Percentiles rank a stretch among this genome's conserved stretches.
These are phyloP conservation scores for Tapirus terrestris DNA, from an alignment of 2,113 vertebrate genomes.

Conservation along the genomic window DNA sequence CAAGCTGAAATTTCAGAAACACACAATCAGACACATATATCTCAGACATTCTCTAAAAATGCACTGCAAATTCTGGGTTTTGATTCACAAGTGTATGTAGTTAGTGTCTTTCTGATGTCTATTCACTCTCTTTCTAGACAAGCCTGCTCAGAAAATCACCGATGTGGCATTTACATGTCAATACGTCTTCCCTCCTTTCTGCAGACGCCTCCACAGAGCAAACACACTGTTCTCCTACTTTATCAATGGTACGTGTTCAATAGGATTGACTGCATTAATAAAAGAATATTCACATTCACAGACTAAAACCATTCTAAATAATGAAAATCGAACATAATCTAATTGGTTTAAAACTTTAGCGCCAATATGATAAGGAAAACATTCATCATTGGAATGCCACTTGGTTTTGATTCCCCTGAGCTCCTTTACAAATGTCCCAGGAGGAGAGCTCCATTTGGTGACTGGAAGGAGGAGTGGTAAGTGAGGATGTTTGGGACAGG, in stretches of 20 bases:
- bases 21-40: not conserved
- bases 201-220: not conserved
- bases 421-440: not conserved
- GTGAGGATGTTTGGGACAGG: too few species aligned
- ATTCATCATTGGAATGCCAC: accelerated
- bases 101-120: not conserved
- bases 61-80: not conserved
- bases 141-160: not conserved
- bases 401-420: not conserved
- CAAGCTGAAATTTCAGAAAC: not conserved
- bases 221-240: not conserved
- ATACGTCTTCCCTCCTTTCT: not conserved
- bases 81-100: not conserved
- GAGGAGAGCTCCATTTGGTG: accelerated
- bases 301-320: not conserved
- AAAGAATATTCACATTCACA: not conserved
- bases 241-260: accelerated
- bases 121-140: not conserved
- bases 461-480: not conserved
- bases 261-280: not conserved
- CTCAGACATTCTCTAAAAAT: not conserved
- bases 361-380: not conserved
- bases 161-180: not conserved
- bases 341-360: not conserved
- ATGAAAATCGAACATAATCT: not conserved